These are phyloP conservation scores for Eurosta solidaginis DNA, from an alignment of 1,140 invertebrate species.

Conservation along the genomic window DNA sequence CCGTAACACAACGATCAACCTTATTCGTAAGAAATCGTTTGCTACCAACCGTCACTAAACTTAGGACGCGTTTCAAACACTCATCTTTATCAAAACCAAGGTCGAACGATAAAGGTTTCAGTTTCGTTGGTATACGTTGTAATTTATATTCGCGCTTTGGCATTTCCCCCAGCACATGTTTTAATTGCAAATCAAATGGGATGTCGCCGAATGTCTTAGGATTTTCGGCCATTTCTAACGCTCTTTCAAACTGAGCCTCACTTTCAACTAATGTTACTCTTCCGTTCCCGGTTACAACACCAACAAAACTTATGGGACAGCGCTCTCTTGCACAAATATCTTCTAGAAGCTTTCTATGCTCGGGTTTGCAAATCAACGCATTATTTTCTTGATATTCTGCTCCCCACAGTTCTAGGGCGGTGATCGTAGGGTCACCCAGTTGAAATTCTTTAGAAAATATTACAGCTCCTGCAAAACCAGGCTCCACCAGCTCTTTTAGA, in stretches of 20 bases:
- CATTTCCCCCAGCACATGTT: constrained; percentile 81
- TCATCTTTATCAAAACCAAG: constrained; percentile 62
- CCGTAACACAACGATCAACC: constrained; percentile 96
- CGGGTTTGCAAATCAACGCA: constrained; percentile 77
- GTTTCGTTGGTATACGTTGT: constrained; percentile 52
- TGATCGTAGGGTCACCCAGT: constrained; percentile 93
- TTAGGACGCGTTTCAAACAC: constrained; percentile 80
- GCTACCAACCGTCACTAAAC: constrained; percentile 88
- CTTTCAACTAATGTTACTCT: constrained; percentile 78
- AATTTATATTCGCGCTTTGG: constrained; percentile 64
- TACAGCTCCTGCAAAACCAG: constrained; percentile 78
- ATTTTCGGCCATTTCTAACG: constrained; percentile 49
- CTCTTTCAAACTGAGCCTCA: constrained; percentile 60
- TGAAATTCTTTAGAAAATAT: constrained; percentile 88
- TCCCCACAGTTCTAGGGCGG: constrained; percentile 92
- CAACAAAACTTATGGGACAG: constrained; percentile 92
- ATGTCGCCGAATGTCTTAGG: constrained; percentile 45
- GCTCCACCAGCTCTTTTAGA: constrained; percentile 94
- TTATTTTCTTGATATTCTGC: constrained; percentile 98
- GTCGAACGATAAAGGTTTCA: constrained; percentile 34
- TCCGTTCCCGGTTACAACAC: constrained; percentile 86
- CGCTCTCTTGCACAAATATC: constrained; percentile 82
- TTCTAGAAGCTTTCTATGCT: constrained; percentile 70
- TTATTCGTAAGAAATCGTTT: constrained; percentile 95
- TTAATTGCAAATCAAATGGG: constrained; percentile 84